Evolutionary conservation across 2,888 invertebrate species (phyloP), one percentile per base, ranked within the genome.

Genomic region (Fabriciana adippe): DNA sequence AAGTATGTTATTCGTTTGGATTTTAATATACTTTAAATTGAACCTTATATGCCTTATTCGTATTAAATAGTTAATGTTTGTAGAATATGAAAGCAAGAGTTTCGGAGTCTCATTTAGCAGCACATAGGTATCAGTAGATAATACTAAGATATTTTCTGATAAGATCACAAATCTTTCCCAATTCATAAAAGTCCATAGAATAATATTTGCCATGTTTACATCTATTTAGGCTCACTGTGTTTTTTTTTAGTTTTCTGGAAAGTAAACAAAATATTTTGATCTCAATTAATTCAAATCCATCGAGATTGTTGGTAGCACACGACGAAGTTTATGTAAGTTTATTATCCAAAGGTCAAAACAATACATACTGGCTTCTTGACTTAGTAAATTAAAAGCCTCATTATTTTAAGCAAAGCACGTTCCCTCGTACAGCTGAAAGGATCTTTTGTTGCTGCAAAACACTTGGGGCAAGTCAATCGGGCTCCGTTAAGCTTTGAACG

Each of bases 391-490:
- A 89, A 88, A 86, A 81, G 75, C 79, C 82, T 89, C 89, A 88
- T 90, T 90, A 89, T 90, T 87, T 86, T 84, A 87, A 86, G 82
- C 83, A 78, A 78, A 79, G 84, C 87, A 86, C 87, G 87, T 84
- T 85, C 83, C 75, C 78, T 74, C 76, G 79, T 82, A 83, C 80
- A 80, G 81, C 73, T 88, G 86, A 89, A 90, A 87, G 84, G 89
- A 83, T 81, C 89, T 87, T 90, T 92, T 92, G 89, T 90, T 87
- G 76, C 76, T 78, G 82, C 85, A 86, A 88, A 90, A 89, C 87
- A 89, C 89, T 90, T 82, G 83, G 83, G 85, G 82, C 79, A 81
- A 91, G 90, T 91, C 92, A 90, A 90, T 92, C 89, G 78, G 75
- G 75, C 76, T 77, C 79, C 80, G 81, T 79, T 82, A 82, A 81